Evolutionary conservation across 2,888 invertebrate species (phyloP), one percentile per base, ranked within the genome.

Genomic region (Agonopterix subpropinquella): DNA sequence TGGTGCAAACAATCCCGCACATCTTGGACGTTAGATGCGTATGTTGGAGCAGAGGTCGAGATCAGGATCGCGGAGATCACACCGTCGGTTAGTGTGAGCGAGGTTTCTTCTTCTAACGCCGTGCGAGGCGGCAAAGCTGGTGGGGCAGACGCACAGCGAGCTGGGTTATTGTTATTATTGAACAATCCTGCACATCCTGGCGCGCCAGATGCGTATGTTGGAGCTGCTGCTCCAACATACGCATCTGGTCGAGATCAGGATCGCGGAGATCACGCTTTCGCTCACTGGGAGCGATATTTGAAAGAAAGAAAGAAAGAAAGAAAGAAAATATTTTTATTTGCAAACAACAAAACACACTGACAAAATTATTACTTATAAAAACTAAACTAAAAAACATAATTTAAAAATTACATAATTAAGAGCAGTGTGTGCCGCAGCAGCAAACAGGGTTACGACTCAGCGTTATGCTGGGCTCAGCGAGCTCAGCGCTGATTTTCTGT

Each of bases 41-140:
- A 45, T 85, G 55, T 62, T 85, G 1, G 72, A 80, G 51, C 79
- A 78, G 39, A 69, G 11, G 82, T 84, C 0, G 80, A 81, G 51
- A 62, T 83, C 4, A 39, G 39, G 39, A 39, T 39, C 39, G 39
- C 39, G 9, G 39, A 39, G 10, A n/a, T 28, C 28, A 1, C 9
- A 2, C 39, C 10, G 39, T 9, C 39, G 39, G 5, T 28, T 28
- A 39, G n/a, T n/a, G 10, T 4, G 1, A 39, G 39, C 39, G 39
- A 39, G 1, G 39, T 3, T 39, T n/a, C 4, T 2, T 7, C 39
- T 0, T 4, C 39, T 1, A 5, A 9, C 4, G 39, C 39, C 39
- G n/a, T 9, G 39, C 39, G 10, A n/a, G 39, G 39, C 39, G 10
- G n/a, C n/a, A 9, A n/a, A n/a, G 7, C 10, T n/a, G 39, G 39